Base-by-base conservation (phyloP, 2,888 invertebrate genomes). In the Amblyjoppa fuscipennis region DNA sequence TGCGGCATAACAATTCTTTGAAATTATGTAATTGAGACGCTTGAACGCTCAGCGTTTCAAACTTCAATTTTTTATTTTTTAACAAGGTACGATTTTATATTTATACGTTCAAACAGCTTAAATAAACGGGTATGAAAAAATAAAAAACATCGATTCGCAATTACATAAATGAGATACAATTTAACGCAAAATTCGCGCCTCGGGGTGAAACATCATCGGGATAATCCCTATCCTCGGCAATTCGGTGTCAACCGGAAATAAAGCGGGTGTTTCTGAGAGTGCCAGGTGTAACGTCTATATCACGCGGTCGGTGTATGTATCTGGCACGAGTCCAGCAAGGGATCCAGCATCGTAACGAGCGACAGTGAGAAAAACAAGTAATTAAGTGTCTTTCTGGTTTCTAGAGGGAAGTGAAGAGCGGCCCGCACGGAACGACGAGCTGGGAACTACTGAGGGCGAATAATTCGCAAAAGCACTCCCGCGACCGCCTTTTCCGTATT, bases 271-370 rank as follows among this genome's bases (percentile, higher is more conserved):
- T 53, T 34, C 20, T 4, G 11, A 28, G 7, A 69, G 51, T 64
- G 83, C 74, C 75, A 83, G 83, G 70, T 79, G 83, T 64, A 75
- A 83, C 61, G 70, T 79, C 70, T 83, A 53, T 31, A 74, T 79
- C 75, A 70, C 53, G 53, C 41, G 45, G 31, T 64, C 38, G 28
- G 56, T 31, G 49, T 61, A n/a, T 59, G 64, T n/a, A 56, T 70
- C 51, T 83, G 83, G 83, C 83, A 70, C 34, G 0, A 5, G 11
- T 59, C 78, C 83, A 83, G 53, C 20, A 51, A 7, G n/a, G 13
- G 3, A 83, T 64, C 38, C 13, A 31, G 20, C 66, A 70, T 53
- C 41, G 59, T 79, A 75, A 79, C 79, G 79, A 79, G 75, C 53
- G 31, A 53, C 53, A 75, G 31, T 41, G 74, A 73, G 53, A 64